Evolutionary conservation across 1,140 invertebrate genomes (phyloP).

Genomic region (Nylanderia fulva): DNA sequence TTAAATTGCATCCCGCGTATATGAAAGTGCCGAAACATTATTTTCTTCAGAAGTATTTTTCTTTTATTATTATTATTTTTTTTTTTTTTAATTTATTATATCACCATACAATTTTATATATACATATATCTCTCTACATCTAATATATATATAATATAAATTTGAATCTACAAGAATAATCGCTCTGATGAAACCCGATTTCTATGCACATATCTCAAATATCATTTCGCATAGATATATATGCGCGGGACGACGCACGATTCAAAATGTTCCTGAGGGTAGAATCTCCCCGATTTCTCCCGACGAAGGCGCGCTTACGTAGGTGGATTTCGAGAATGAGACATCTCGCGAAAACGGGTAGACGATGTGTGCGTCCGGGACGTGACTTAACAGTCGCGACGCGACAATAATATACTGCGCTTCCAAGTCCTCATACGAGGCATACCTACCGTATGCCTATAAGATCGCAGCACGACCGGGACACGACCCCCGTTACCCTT

Average conservation of each 20-base stretch:
- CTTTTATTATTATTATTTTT: background rate
- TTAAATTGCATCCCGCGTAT: slow-evolving; percentile 3
- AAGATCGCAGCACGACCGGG: slow-evolving; percentile 21
- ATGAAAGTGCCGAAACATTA: slow-evolving; percentile 31
- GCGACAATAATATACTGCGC: slow-evolving; percentile 32
- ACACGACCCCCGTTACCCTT: slow-evolving; percentile 18
- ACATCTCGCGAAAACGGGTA: slow-evolving; percentile 24
- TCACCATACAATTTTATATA: background rate
- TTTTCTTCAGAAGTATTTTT: background rate
- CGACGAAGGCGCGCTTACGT: slow-evolving; percentile 13
- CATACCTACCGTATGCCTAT: background rate
- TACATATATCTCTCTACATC: no score
- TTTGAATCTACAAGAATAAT: background rate
- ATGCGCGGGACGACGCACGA: background rate
- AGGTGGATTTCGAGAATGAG: slow-evolving; percentile 45
- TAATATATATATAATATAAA: background rate
- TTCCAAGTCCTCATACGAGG: background rate
- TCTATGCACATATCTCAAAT: slow-evolving; percentile 24
- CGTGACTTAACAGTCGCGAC: slow-evolving; percentile 34
- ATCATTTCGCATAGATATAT: background rate
- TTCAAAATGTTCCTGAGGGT: background rate
- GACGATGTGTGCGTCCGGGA: slow-evolving; percentile 14
- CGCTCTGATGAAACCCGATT: background rate
- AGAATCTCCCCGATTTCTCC: slow-evolving; percentile 24
- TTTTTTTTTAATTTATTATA: background rate